Evolutionary conservation across 2,113 vertebrate genomes (phyloP), one percentile per base, ranked within the genome.

Genomic region (Centrocercus urophasianus): DNA sequence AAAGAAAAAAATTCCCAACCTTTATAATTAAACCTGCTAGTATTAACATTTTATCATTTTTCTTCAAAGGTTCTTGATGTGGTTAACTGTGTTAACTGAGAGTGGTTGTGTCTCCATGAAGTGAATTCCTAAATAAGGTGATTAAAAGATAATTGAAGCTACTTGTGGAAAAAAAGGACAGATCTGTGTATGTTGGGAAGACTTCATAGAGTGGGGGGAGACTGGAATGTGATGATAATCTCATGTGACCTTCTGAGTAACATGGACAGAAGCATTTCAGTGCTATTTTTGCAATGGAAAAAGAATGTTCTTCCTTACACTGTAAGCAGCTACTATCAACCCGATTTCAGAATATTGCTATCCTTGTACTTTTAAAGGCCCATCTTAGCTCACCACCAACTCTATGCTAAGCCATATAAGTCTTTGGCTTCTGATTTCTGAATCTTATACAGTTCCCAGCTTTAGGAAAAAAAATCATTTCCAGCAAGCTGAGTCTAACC

Each of bases 201-300:
- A 80, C 38, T 64, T 91, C 67, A 64, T 52, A 77, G 22, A 88
- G 25, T 71, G 2, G 1, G 11, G 60, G 36, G 71, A 91, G 67
- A 47, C 64, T 86, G 84, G 67, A 50, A 93, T 71, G 92, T 89
- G 89, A 91, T 63, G 27, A 77, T 93, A 95, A 96, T 94, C 59
- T 60, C 85, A 34, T 13, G 0, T 88, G 94, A 95, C 84, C 93
- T 92, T 70, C 91, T 94, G 87, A 63, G 56, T 60, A 56, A 92
- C 6, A 13, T 54, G 93, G 91, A 93, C 91, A 95, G 93, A 83
- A 89, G 24, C 36, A 89, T 92, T 96, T 93, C 63, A 84, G 81
- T 63, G n/a, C 42, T 45, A 83, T 87, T 70, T 61, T 32, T 76
- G 40, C 78, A 77, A 70, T 8, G 21, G 30, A 88, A 48, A 42